phyloP scores from a whole-genome alignment of 1,140 invertebrate species.

The Sesamia nonagrioides region DNA sequence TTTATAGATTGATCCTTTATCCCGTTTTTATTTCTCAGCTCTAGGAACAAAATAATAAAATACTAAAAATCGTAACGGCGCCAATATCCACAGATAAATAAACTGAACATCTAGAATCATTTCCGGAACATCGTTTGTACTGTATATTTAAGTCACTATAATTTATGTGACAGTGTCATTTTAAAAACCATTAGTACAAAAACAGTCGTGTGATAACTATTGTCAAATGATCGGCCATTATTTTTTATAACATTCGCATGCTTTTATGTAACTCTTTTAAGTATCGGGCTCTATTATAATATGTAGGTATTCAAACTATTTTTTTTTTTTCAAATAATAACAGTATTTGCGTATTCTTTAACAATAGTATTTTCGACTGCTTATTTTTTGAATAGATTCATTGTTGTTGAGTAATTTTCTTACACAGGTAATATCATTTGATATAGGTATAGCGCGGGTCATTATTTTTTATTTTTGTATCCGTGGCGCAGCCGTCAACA shows the following conservation, averaged over 20 bases:
- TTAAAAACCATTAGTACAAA: neutral
- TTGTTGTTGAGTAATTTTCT: neutral
- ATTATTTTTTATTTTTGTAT: no score
- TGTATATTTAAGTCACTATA: neutral
- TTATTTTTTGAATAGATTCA: no score
- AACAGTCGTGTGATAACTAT: constrained; percentile 15
- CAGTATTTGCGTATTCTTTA: no score
- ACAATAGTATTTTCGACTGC: no score
- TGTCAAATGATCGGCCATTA: constrained; percentile 28
- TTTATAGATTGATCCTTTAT: no score
- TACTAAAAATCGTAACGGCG: no score
- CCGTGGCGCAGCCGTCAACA: no score
- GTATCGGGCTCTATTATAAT: neutral
- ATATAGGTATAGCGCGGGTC: no score
- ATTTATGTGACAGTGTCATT: constrained; percentile 12
- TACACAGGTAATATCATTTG: neutral
- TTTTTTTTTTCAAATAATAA: neutral
- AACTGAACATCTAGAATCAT: neutral
- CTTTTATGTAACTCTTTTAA: neutral
- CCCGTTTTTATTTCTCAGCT: no score
- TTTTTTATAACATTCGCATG: constrained; percentile 1
- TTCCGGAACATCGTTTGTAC: neutral
- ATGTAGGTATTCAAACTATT: no score
- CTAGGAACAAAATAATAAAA: no score
- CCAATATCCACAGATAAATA: constrained; percentile 1